Percentiles rank a stretch among this genome's conserved stretches.
These are phyloP conservation scores for Caranx melampygus DNA, from an alignment of 2,113 vertebrate genomes.

Conservation along the genomic window DNA sequence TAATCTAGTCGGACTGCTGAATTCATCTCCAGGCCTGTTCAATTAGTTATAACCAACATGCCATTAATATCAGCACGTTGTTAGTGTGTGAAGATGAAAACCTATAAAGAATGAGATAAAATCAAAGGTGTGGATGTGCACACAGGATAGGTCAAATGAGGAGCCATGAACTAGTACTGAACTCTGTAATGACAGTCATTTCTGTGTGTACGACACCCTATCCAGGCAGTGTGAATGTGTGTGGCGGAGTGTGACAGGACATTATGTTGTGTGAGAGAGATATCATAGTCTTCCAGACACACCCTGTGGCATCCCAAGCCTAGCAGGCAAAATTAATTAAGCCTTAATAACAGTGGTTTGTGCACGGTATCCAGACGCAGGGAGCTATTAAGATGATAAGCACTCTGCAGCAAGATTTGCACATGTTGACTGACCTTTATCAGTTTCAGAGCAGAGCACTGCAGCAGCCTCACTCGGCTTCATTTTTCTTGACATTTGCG, in stretches of 20 bases:
- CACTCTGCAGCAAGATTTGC: conserved; percentile 59
- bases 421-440: conserved; percentile 67
- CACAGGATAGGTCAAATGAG: conserved; percentile 30
- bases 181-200: conserved; percentile 23
- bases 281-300: conserved; percentile 31
- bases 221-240: conserved; percentile 22
- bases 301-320: conserved; percentile 36
- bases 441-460: conserved; percentile 53
- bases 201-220: conserved; percentile 11
- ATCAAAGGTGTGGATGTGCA: conserved; percentile 24
- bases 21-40: conserved; percentile 41
- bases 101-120: conserved; percentile 32
- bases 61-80: conserved; percentile 39
- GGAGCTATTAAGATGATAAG: conserved; percentile 70
- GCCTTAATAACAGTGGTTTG: conserved; percentile 43
- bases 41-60: conserved; percentile 50
- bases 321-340: conserved; percentile 55
- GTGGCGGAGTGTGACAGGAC: conserved; percentile 27
- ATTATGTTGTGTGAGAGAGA: conserved; percentile 26
- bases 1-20: conserved; percentile 31
- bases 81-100: conserved; percentile 11
- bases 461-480: conserved; percentile 50
- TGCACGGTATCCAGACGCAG: conserved; percentile 32
- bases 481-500: conserved; percentile 48
- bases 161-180: conserved; percentile 23